Percentiles rank a stretch among this genome's conserved stretches.
These are phyloP conservation scores for Pemphigus obesinymphae DNA, from an alignment of 1,140 invertebrate genomes.

Conservation along the genomic window DNA sequence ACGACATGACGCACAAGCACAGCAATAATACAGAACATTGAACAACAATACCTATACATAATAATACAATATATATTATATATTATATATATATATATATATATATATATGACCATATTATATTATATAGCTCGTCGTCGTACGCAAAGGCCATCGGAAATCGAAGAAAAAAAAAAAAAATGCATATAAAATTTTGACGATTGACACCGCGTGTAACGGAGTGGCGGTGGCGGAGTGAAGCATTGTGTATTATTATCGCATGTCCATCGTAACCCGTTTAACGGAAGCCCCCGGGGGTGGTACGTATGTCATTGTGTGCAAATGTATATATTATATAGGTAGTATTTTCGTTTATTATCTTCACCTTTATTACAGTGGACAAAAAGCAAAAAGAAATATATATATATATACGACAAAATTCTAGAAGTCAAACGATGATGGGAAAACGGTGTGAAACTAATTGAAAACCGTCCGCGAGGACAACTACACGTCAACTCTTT, in stretches of 20 bases:
- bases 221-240: background rate
- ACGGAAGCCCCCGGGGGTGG: slow-evolving; percentile 21
- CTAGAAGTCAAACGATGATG: no score
- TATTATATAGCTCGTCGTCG: background rate
- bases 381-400: no score
- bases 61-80: no score
- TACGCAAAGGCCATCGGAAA: slow-evolving; percentile 14
- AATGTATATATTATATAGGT: no score
- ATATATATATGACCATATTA: background rate
- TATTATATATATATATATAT: background rate
- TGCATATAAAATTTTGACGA: background rate
- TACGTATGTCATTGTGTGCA: background rate
- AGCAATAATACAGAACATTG: background rate
- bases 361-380: no score
- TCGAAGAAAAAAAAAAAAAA: slow-evolving; percentile 19
- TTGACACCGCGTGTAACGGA: background rate
- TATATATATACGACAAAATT: no score
- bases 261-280: background rate
- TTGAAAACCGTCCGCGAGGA: background rate
- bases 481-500: no score
- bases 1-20: background rate
- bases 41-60: background rate
- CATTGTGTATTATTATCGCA: background rate
- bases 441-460: background rate
- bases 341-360: no score